Evolutionary conservation across 2,888 invertebrate species (phyloP).

Genomic region (Strigamia maritima): DNA sequence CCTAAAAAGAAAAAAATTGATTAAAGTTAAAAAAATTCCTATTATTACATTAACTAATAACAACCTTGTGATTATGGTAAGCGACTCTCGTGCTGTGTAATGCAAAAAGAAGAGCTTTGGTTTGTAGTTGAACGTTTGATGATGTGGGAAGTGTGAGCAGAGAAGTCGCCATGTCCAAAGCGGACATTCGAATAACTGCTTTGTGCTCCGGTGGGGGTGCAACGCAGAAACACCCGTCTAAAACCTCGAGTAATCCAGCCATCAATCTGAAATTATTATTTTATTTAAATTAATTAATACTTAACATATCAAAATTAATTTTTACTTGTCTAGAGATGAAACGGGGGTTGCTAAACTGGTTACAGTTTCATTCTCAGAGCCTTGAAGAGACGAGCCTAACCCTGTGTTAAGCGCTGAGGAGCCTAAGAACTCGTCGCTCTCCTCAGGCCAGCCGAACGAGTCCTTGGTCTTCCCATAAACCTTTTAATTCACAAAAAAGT

Average conservation of each 20-base stretch:
- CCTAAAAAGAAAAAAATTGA: slow-evolving; percentile 56
- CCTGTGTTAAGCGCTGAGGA: slow-evolving; percentile 37
- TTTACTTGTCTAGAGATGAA: slow-evolving; percentile 60
- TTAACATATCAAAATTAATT: background rate
- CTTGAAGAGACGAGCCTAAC: slow-evolving; percentile 27
- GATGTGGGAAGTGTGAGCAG: slow-evolving; percentile 69
- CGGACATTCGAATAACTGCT: slow-evolving; percentile 54
- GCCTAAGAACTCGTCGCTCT: slow-evolving; percentile 70
- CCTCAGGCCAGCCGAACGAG: slow-evolving; percentile 94
- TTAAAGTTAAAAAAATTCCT: background rate
- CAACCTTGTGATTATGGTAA: slow-evolving; percentile 83
- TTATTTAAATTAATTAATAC: slow-evolving; percentile 16
- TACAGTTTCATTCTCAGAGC: slow-evolving; percentile 42
- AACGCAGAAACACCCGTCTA: slow-evolving; percentile 68
- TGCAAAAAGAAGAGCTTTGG: slow-evolving; percentile 78
- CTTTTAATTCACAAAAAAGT: slow-evolving; percentile 45
- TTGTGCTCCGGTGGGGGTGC: slow-evolving; percentile 42
- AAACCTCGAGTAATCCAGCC: slow-evolving; percentile 66
- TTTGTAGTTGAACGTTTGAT: slow-evolving; percentile 68
- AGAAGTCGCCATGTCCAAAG: slow-evolving; percentile 65
- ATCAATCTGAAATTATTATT: slow-evolving; percentile 56
- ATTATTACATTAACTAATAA: slow-evolving; percentile 9
- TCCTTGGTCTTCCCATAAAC: slow-evolving; percentile 91
- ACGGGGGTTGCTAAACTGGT: slow-evolving; percentile 53
- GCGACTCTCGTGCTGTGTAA: slow-evolving; percentile 67